Conservation (phyloP, 2,888 invertebrate genomes). For the Macrosoma leucophasiata region DNA sequence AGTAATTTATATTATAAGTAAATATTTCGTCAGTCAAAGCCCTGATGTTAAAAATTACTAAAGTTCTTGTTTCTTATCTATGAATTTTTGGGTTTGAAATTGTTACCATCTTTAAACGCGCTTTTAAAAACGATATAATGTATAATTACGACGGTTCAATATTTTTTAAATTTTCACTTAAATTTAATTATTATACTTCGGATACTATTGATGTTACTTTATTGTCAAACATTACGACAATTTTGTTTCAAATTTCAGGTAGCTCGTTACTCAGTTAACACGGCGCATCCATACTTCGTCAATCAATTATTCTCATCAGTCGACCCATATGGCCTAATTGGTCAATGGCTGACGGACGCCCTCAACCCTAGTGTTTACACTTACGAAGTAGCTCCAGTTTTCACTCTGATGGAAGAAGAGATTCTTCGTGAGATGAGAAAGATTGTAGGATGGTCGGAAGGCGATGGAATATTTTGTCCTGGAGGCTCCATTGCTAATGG, state of each 20-base stretch:
- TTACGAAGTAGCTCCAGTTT: conserved; percentile 92
- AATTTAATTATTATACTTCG: no score
- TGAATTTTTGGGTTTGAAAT: no score
- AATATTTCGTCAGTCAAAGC: no score
- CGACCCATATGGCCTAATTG: conserved; percentile 89
- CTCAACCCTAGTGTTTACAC: conserved; percentile 92
- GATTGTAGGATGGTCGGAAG: conserved; percentile 84
- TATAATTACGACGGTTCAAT: no score
- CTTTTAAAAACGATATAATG: no score
- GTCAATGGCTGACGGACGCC: conserved; percentile 90
- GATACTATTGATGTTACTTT: no score
- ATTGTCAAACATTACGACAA: no score
- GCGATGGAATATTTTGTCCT: conserved; percentile 92
- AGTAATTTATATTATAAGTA: no score
- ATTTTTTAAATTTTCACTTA: no score
- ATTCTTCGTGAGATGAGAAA: conserved; percentile 86
- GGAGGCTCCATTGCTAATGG: conserved; percentile 94
- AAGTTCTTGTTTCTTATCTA: no score
- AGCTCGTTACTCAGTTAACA: conserved; percentile 88
- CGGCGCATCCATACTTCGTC: conserved; percentile 91
- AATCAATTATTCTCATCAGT: conserved; percentile 91
- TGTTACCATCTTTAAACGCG: no score
- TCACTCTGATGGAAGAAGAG: conserved; percentile 90
- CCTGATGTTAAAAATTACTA: no score
- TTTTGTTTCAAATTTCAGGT: conserved; percentile 39